Conservation (phyloP, 1,140 invertebrate genomes). For the Pentalonia nigronervosa region DNA sequence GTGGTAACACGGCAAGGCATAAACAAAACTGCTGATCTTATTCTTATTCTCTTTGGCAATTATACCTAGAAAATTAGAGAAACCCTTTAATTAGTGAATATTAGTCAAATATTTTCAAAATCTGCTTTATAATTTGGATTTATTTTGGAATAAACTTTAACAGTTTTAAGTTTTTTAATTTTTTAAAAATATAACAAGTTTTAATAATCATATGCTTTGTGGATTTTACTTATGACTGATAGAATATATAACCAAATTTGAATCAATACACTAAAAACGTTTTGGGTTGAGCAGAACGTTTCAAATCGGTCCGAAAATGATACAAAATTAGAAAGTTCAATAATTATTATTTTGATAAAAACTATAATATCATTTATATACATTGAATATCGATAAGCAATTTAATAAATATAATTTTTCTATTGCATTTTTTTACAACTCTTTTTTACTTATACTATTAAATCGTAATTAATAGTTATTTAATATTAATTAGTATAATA, state of each 20-base stretch:
- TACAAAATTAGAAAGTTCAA: slow-evolving; percentile 23
- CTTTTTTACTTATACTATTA: background rate
- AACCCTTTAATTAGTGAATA: background rate
- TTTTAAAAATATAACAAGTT: background rate
- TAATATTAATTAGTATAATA: background rate
- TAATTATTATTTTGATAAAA: slow-evolving; percentile 43
- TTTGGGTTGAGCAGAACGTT: background rate
- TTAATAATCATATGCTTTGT: background rate
- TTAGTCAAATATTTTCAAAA: background rate
- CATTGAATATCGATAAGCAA: background rate
- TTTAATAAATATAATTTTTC: background rate
- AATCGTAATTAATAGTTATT: background rate
- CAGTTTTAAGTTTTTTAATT: background rate
- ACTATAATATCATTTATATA: background rate
- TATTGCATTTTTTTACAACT: background rate
- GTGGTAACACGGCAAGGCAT: background rate
- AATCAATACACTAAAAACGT: background rate
- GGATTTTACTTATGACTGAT: background rate
- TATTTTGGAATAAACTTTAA: too few relatives aligned
- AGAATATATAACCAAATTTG: background rate
- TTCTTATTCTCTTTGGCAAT: background rate
- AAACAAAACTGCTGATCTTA: background rate
- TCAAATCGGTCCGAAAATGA: background rate
- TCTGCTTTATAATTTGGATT: too few relatives aligned
- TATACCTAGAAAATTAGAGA: background rate